Base-by-base conservation (phyloP, 2,797 vertebrate genomes). In the Lates japonicus region DNA sequence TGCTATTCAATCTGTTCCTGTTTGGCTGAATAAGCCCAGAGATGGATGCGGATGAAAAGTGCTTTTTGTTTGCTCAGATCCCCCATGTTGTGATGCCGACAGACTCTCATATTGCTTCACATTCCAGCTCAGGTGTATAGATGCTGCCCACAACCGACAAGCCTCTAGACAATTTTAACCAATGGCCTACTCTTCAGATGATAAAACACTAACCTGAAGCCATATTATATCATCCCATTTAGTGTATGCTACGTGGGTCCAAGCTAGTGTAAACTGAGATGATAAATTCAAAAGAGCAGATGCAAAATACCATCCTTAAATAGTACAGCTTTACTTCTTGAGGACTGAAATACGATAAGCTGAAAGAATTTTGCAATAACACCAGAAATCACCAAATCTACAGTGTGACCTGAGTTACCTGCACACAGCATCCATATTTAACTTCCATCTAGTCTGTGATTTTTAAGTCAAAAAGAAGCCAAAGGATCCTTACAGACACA, bases 1-100 rank as follows among this genome's bases (percentile, higher is more conserved):
- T 42, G 54, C 68, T 16, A 66, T 80, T 85, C 71, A 81, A 59
- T 86, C 87, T 81, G 87, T 73, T 76, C 70, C 54, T 35, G 55
- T 74, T 78, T 51, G 49, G 58, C 72, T 75, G 80, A 74, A 79
- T 58, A 49, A 65, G 78, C 25, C 25, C 39, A 1, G 4, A 16
- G 55, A 74, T 35, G 78, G 76, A 33, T 49, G 64, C 7, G 20
- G 58, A 84, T 71, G 83, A 86, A 10, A 33, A 64, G 67, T 10
- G 33, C 42, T 82, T 29, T 29, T 62, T 70, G 70, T 86, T 84
- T 78, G 76, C 29, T 79, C 74, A 17, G 64, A 54, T 70, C 11
- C 49, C 17, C 35, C 33, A 1, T 12, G 31, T 16, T 35, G 61
- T 8, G 39, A 74, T 11, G 64, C 48, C 4, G 33, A 62, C 63